Conservation (phyloP, 1,140 invertebrate genomes). For the Chrysoperla carnea region DNA sequence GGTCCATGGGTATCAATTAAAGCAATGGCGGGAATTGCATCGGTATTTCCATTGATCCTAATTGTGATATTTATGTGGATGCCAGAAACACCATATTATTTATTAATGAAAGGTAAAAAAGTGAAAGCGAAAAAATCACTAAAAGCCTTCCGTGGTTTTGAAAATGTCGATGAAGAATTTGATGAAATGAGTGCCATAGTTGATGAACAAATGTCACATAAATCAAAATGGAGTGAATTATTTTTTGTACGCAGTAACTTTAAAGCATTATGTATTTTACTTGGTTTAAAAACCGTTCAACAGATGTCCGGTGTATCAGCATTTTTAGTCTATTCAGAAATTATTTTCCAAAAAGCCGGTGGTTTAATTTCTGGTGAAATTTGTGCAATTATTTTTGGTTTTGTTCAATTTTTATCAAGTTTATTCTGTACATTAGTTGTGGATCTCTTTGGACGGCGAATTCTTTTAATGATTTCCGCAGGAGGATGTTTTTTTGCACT, state of each 20-base stretch:
- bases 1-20: slow-evolving; percentile 39
- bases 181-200: slow-evolving; percentile 37
- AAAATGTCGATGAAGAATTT: slow-evolving; percentile 26
- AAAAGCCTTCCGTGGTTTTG: slow-evolving; percentile 5
- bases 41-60: slow-evolving; percentile 36
- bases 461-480: slow-evolving; percentile 42
- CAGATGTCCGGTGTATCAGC: slow-evolving; percentile 61
- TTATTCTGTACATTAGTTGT: slow-evolving; percentile 42
- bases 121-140: slow-evolving; percentile 41
- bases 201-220: slow-evolving; percentile 30
- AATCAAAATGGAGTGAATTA: slow-evolving; percentile 35
- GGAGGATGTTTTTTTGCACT: slow-evolving; percentile 31
- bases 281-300: slow-evolving; percentile 50
- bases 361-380: slow-evolving; percentile 18
- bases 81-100: slow-evolving; percentile 65
- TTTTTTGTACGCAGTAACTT: slow-evolving; percentile 35
- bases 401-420: slow-evolving; percentile 44
- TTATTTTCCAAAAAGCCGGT: slow-evolving; percentile 44
- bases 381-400: slow-evolving; percentile 37
- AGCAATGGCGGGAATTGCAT: slow-evolving; percentile 34
- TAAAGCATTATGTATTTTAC: slow-evolving; percentile 41
- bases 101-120: slow-evolving; percentile 32
- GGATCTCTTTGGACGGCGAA: slow-evolving; percentile 50
- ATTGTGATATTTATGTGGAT: slow-evolving; percentile 44
- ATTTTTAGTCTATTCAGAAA: slow-evolving; percentile 53